Base-by-base conservation (phyloP, 1,140 invertebrate genomes). In the Steinernema khuongi region DNA sequence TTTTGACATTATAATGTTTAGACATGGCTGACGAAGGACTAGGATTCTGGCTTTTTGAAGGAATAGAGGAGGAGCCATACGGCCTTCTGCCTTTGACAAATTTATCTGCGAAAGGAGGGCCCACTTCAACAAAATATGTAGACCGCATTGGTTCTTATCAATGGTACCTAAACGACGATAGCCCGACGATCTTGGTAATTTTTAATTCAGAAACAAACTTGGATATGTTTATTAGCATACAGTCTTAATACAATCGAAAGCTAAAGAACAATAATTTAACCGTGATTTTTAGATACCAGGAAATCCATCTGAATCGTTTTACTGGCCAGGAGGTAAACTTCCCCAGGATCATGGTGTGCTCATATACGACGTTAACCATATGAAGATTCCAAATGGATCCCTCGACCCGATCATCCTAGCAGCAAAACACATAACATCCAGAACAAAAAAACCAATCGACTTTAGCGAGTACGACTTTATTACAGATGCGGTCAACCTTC, bases 41-140 rank as follows among this genome's bases (percentile, higher is more conserved):
- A 41, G 83, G 81, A 41, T 85, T 84, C 69, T 85, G 83, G 83
- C 73, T 84, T 30, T 84, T 84, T 68, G 84, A 84, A 66, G 83
- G 83, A 18, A 71, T 85, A 1, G 79, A 80, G 69, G 80, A 81
- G 66, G 81, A 83, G 31, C 82, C 81, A 0, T 85, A 85, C 70
- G 83, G 83, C 19, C 68, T 84, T 32, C 69, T 84, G 71, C 83
- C 83, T 2, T 67, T 84, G 30, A 70, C 73, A n/a, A 84, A 84
- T 76, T 67, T 84, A 14, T 73, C 72, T 26, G 77, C 67, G 33
- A 84, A 84, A 66, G 76, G 77, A 26, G 75, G 75, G 11, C 80
- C 84, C 29, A 85, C 83, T 14, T 81, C 82, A n/a, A 83, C 81
- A 26, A 84, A 84, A 79, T 69, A 75, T 36, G 80, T 85, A 29